Evolutionary conservation across 1,140 invertebrate species (phyloP).

Genomic region (Bombus confusus): DNA sequence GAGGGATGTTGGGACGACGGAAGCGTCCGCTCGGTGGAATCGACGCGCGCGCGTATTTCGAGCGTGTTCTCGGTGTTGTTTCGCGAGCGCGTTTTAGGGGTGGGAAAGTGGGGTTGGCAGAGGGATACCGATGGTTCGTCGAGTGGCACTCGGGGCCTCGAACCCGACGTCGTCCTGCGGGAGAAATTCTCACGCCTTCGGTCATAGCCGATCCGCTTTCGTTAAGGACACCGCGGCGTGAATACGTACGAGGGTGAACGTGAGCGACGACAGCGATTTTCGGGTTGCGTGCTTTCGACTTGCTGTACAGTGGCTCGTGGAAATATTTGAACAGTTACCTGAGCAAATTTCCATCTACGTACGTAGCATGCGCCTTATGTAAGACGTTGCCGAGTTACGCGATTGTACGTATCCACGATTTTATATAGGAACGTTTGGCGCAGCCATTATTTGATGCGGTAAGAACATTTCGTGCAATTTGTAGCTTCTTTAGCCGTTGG

Average conservation of each 20-base stretch:
- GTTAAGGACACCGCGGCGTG: not conserved
- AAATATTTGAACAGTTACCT: too few relatives aligned
- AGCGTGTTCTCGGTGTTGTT: constrained; percentile 55
- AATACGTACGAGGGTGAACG: too few relatives aligned
- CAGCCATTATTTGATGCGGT: too few relatives aligned
- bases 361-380: too few relatives aligned
- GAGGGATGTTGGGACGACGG: not conserved
- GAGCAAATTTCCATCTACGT: too few relatives aligned
- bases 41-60: constrained; percentile 53
- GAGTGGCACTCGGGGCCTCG: constrained; percentile 33
- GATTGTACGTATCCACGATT: too few relatives aligned
- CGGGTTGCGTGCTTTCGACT: not conserved
- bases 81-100: constrained; percentile 1
- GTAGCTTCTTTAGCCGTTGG: too few relatives aligned
- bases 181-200: constrained; percentile 31
- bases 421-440: too few relatives aligned
- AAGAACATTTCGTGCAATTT: too few relatives aligned
- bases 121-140: constrained; percentile 26
- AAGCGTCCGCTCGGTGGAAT: not conserved
- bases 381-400: too few relatives aligned
- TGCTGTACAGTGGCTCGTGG: too few relatives aligned
- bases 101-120: constrained; percentile 9
- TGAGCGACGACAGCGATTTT: too few relatives aligned
- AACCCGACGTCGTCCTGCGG: constrained; percentile 1
- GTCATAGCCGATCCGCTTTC: not conserved